Base-by-base conservation (phyloP, 1,140 invertebrate species). In the Drosophila pachea region DNA sequence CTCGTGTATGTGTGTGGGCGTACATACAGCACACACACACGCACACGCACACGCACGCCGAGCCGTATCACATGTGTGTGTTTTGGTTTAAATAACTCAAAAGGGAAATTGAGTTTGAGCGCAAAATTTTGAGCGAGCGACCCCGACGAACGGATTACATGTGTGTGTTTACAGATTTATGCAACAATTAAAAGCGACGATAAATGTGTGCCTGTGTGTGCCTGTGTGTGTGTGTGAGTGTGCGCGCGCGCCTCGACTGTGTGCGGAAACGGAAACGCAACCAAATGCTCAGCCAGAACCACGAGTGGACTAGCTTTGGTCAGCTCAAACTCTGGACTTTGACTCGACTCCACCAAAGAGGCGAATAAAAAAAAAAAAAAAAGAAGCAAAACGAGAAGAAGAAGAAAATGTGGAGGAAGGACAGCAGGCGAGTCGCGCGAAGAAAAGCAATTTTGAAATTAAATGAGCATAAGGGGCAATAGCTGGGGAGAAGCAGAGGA, bases 91-190 rank as follows among this genome's bases (percentile, higher is more conserved):
- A 82, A 82, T 79, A 76, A 78, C 79, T 84, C 81, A 84, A 75
- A 75, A 69, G 67, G 77, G 64, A 81, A 79, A 79, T 79, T 81
- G 78, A 81, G 78, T 83, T 76, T 84, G 71, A 78, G 81, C 75
- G 74, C 73, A 81, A 76, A 82, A 53, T 49, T 36, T 42, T 64
- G 70, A 55, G 66, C 65, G 66, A 61, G 42, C 62, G 38, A 11
- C 29, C 43, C 45, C 50, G n/a, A n/a, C n/a, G 47, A 56, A 62
- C 59, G 35, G 33, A 49, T 32, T 43, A 32, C 45, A 45, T 60
- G 63, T 43, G 47, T 59, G 60, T 73, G 70, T 69, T 73, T 64
- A 64, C 70, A 63, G 67, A 74, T 76, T 76, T 76, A 76, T 73
- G 79, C 79, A 84, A 84, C 81, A 84, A 84, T 84, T 84, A 84